These are phyloP conservation scores for Mimas tiliae DNA, from an alignment of 2,888 invertebrate genomes.

Conservation along the genomic window DNA sequence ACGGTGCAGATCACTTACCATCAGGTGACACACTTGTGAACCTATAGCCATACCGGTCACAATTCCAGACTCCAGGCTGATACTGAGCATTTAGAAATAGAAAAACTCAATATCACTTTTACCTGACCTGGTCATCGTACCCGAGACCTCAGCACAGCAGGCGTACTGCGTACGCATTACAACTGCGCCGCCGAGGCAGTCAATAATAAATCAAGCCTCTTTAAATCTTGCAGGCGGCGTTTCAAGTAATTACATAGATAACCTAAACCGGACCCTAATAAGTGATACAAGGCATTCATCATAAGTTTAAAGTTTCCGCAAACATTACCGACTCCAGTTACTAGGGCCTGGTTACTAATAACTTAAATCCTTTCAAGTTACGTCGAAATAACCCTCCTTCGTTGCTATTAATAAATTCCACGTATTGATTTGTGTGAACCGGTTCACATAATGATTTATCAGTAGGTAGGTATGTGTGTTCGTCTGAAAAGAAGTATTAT, in stretches of 20 bases:
- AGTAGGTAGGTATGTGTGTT: neutral
- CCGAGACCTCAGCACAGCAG: too few relatives aligned
- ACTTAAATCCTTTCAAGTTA: constrained; percentile 28
- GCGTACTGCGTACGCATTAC: too few relatives aligned
- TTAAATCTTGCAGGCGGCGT: neutral
- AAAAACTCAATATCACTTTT: too few relatives aligned
- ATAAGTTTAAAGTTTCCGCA: constrained; percentile 31
- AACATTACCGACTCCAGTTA: constrained; percentile 25
- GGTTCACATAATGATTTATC: neutral
- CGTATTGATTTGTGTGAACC: neutral
- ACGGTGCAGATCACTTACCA: too few relatives aligned
- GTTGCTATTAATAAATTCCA: neutral
- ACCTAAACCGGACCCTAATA: constrained; percentile 24
- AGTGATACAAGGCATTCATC: constrained; percentile 29
- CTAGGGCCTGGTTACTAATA: constrained; percentile 27
- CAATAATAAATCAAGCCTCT: neutral
- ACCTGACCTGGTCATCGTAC: too few relatives aligned
- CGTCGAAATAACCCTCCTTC: neutral
- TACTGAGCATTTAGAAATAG: too few relatives aligned
- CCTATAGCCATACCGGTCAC: too few relatives aligned
- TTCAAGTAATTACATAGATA: constrained; percentile 2
- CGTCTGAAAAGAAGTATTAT: neutral
- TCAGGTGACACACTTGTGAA: too few relatives aligned
- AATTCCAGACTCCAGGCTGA: too few relatives aligned
- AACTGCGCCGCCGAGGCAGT: too few relatives aligned